phyloP scores from a whole-genome alignment of 1,140 invertebrate species.

The Holcopasites calliopsidis region DNA sequence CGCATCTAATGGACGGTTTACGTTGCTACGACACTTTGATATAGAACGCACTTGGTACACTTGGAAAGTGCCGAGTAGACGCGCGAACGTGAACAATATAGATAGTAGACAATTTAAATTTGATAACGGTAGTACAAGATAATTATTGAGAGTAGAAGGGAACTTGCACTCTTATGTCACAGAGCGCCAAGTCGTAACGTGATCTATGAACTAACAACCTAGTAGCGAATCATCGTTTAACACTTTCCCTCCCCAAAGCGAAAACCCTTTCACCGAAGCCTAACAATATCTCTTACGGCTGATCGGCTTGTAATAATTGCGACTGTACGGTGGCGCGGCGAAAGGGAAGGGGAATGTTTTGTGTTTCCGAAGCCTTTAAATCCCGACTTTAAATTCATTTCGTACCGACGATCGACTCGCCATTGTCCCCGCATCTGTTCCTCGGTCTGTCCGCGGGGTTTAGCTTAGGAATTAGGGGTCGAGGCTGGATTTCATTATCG shows the following conservation, averaged over 20 bases:
- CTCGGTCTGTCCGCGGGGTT: slow-evolving; percentile 68
- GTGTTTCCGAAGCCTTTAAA: slow-evolving; percentile 64
- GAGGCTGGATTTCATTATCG: slow-evolving; percentile 77
- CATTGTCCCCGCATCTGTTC: slow-evolving; percentile 76
- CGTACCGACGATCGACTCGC: slow-evolving; percentile 69
- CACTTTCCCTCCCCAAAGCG: slow-evolving; percentile 39
- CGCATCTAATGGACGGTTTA: slow-evolving; percentile 32
- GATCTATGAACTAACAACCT: slow-evolving; percentile 26
- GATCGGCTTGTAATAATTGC: slow-evolving; percentile 76
- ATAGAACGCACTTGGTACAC: not conserved
- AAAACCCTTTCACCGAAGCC: slow-evolving; percentile 36
- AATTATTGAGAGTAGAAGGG: no score
- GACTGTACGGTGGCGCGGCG: slow-evolving; percentile 52
- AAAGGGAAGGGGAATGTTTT: slow-evolving; percentile 58
- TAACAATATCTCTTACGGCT: slow-evolving; percentile 75
- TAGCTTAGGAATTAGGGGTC: slow-evolving; percentile 69
- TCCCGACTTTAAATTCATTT: slow-evolving; percentile 77
- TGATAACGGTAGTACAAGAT: no score
- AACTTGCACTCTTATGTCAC: no score
- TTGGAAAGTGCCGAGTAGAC: not conserved
- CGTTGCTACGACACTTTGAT: not conserved
- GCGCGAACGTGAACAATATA: not conserved
- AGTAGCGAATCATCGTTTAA: slow-evolving; percentile 51
- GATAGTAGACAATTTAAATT: not conserved
- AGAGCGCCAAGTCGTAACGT: slow-evolving; percentile 5